phyloP scores from a whole-genome alignment of 2,888 invertebrate species.

The Diadegma fenestrale region DNA sequence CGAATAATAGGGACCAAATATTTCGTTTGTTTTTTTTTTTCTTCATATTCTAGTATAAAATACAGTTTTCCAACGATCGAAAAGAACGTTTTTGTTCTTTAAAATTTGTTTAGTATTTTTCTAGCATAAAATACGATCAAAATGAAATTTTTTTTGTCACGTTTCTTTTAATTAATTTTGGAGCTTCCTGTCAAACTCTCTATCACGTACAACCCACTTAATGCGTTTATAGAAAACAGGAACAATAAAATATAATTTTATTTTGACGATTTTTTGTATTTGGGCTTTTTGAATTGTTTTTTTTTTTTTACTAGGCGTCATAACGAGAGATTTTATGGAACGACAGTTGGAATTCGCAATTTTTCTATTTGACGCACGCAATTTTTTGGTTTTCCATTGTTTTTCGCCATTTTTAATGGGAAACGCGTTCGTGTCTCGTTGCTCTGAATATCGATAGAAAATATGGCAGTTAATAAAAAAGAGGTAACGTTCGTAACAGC shows the following conservation, averaged over 20 bases:
- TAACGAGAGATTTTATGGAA: conserved; percentile 51
- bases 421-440: conserved; percentile 52
- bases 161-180: conserved; percentile 1
- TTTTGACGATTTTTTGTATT: conserved; percentile 29
- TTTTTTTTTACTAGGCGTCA: conserved; percentile 7
- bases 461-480: conserved; percentile 78
- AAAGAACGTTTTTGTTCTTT: conserved; percentile 20
- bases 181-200: neutral
- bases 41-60: conserved; percentile 52
- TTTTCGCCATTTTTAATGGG: conserved; percentile 17
- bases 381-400: neutral
- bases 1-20: conserved; percentile 16
- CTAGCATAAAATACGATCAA: conserved; percentile 32
- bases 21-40: neutral
- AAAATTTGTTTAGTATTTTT: conserved; percentile 26
- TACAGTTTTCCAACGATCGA: conserved; percentile 49
- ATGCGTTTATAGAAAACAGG: conserved; percentile 35
- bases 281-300: conserved; percentile 7
- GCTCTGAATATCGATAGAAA: conserved; percentile 69
- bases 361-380: conserved; percentile 50
- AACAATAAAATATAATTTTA: conserved; percentile 46
- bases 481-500: conserved; percentile 76
- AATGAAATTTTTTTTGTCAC: neutral
- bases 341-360: conserved; percentile 55
- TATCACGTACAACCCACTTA: conserved; percentile 2